Base-by-base conservation (phyloP, 2,113 vertebrate species). In the Nesoenas mayeri region DNA sequence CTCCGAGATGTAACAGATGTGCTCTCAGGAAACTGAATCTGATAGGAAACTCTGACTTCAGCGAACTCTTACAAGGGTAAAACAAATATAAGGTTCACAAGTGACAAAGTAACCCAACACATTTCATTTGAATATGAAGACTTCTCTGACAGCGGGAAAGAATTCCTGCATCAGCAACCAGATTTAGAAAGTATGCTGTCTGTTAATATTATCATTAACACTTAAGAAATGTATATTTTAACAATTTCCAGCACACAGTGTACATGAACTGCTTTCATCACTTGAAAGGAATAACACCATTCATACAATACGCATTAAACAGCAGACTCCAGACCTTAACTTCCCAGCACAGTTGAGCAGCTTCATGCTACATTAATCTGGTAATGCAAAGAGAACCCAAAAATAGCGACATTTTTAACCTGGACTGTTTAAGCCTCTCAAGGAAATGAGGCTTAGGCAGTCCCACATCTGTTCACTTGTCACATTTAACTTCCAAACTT, bases 381-480 rank as follows among this genome's bases (percentile, higher is more conserved):
- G 34, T 80, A 97, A 91, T 84, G 89, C 56, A 91, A 84, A 89
- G 70, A 88, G 69, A 92, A 75, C 20, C 26, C 83, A 53, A 89
- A 94, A 95, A 95, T 60, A 92, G 89, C 92, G 64, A 71, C 18
- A 91, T 91, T 96, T 97, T 93, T 91, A 96, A 95, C 79, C 74
- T 75, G 83, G 61, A 91, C 73, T 78, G 34, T 74, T 36, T 74
- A 60, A 84, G 51, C 32, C 89, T 95, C 67, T 47, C 42, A 81
- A 82, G 79, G 89, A 96, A 96, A 93, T 91, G 89, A 95, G 61
- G 90, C 85, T 93, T 93, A 93, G 40, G 86, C 79, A 93, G 72
- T 72, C 65, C 34, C 75, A 88, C 96, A 95, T 95, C 93, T 96
- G 94, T 93, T 95, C 94, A 80, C 69, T 95, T 95, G 86, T 81